Evolutionary conservation across 2,113 vertebrate genomes (phyloP).

Genomic region (Desmodus rotundus): DNA sequence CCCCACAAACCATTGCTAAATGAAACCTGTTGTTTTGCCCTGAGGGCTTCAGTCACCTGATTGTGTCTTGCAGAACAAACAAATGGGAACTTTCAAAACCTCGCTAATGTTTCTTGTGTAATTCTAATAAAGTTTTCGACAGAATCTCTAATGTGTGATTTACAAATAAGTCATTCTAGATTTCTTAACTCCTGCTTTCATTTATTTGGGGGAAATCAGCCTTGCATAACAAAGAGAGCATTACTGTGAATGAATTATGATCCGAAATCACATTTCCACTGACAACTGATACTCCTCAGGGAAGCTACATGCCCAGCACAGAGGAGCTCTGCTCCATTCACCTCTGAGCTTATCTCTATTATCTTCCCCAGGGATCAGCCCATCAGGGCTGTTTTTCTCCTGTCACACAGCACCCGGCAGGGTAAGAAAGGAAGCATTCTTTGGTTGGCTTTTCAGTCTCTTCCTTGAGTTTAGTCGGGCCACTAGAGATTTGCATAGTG

Average conservation of each 20-base stretch:
- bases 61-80: not conserved
- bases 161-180: not conserved
- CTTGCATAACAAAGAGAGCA: not conserved
- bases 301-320: not conserved
- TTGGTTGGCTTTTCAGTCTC: not conserved
- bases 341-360: not conserved
- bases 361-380: not conserved
- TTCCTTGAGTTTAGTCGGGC: constrained; percentile 6
- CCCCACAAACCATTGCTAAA: not conserved
- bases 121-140: not conserved
- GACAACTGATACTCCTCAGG: not conserved
- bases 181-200: constrained; percentile 10
- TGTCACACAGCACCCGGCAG: not conserved
- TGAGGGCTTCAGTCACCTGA: not conserved
- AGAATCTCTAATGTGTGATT: not conserved
- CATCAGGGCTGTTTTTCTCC: not conserved
- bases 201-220: not conserved
- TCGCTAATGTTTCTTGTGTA: not conserved
- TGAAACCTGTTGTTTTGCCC: not conserved
- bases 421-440: not conserved
- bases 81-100: not conserved
- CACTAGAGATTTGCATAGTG: not conserved
- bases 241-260: not conserved
- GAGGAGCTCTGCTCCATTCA: not conserved
- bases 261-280: constrained; percentile 27